A percentile compares a stretch with the other conserved stretches of the same genome.
Conservation (phyloP, 2,797 vertebrate species). For the Antrozous pallidus region DNA sequence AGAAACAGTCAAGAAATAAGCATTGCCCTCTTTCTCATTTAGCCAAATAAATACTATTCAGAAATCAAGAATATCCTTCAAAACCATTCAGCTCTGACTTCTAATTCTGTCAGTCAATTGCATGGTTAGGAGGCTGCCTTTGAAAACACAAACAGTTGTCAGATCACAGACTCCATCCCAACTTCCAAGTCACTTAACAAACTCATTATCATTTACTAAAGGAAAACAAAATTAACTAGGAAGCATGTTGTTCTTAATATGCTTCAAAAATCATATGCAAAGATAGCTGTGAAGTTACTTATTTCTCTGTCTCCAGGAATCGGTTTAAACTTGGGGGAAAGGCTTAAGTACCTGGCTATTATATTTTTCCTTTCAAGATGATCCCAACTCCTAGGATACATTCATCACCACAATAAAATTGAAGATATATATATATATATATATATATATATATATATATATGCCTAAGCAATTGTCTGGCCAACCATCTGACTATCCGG, state of each 20-base stretch:
- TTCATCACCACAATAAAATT: not conserved
- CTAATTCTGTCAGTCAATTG: slow-evolving; percentile 10
- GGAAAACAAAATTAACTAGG: slow-evolving; percentile 52
- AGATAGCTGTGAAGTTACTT: not conserved
- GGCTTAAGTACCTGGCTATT: not conserved
- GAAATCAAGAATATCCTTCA: slow-evolving; percentile 46
- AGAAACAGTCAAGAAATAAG: slow-evolving; percentile 29
- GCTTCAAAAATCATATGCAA: slow-evolving; percentile 3
- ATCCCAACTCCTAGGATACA: not conserved
- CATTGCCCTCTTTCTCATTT: slow-evolving; percentile 28
- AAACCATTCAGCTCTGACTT: slow-evolving; percentile 10
- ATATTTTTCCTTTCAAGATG: not conserved
- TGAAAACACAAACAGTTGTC: slow-evolving; percentile 54
- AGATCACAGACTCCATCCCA: slow-evolving; percentile 2
- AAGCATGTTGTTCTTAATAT: slow-evolving; percentile 15
- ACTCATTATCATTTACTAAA: slow-evolving; percentile 48
- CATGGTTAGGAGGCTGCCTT: slow-evolving; percentile 51
- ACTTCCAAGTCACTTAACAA: slow-evolving; percentile 46
- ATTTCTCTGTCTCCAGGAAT: slow-evolving; percentile 23
- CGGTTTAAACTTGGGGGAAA: not conserved
- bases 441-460: too few relatives aligned
- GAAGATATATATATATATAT: not conserved
- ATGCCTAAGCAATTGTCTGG: too few relatives aligned
- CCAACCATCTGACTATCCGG: too few relatives aligned
- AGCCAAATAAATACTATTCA: slow-evolving; percentile 22